Percentiles rank a stretch among this genome's conserved stretches.
phyloP scores from a whole-genome alignment of 2,888 invertebrate genomes.

The Calameuta idolon region DNA sequence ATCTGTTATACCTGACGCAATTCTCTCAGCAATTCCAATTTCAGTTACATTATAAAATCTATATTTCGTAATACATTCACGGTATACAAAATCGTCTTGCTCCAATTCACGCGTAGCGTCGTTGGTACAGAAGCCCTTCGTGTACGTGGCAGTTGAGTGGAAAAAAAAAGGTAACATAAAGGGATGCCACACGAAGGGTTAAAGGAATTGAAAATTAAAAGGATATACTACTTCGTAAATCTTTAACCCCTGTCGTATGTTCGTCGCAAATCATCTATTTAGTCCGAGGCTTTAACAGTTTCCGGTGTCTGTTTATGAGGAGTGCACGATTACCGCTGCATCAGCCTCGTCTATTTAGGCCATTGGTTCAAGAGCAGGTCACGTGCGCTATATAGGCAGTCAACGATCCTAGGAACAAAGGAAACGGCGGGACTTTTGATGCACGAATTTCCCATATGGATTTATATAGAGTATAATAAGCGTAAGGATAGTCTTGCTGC shows the following conservation, averaged over 20 bases:
- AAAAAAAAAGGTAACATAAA: neutral
- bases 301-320: conserved; percentile 14
- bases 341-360: conserved; percentile 25
- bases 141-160: neutral
- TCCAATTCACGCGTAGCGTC: neutral
- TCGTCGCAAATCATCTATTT: neutral
- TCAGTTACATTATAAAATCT: neutral
- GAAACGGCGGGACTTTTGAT: neutral
- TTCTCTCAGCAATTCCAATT: neutral
- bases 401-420: neutral
- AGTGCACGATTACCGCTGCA: conserved; percentile 25
- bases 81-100: neutral
- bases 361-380: conserved; percentile 26
- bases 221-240: neutral
- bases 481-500: neutral
- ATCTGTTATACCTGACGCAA: neutral
- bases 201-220: neutral
- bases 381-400: neutral
- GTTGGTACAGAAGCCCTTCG: neutral
- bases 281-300: neutral
- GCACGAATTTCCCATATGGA: neutral
- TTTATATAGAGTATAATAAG: neutral
- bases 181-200: neutral
- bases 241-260: neutral
- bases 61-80: neutral